phyloP scores from a whole-genome alignment of 1,140 invertebrate species.

The Drosophila parabipectinata region DNA sequence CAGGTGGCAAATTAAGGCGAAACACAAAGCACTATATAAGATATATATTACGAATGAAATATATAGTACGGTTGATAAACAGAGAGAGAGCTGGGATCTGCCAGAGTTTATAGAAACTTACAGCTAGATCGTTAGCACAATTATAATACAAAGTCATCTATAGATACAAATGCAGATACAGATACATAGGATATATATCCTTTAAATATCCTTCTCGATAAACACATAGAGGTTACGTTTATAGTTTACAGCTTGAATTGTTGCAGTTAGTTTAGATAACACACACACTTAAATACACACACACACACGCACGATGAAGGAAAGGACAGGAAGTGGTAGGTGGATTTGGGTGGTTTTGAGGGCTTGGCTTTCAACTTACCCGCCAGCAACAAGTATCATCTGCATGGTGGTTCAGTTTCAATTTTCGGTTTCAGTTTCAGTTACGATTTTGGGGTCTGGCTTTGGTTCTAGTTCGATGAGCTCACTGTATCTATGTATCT shows the following conservation, averaged over 20 bases:
- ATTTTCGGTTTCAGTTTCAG: constrained; percentile 17
- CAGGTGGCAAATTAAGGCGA: constrained; percentile 26
- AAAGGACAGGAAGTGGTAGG: background rate
- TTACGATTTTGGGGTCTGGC: constrained; percentile 5
- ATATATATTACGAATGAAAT: background rate
- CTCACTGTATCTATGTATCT: constrained; percentile 34
- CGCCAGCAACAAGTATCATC: constrained; percentile 84
- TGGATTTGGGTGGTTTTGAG: background rate
- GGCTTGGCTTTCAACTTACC: constrained; percentile 71
- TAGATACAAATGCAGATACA: background rate
- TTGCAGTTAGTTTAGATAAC: constrained; percentile 17
- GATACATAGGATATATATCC: background rate
- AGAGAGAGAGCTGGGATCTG: background rate
- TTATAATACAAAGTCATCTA: background rate
- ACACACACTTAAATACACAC: constrained; percentile 20
- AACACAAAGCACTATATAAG: constrained; percentile 29
- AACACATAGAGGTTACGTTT: constrained; percentile 8
- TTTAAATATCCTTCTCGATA: background rate
- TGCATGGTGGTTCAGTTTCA: constrained; percentile 65
- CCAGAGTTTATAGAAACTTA: background rate
- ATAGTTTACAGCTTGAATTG: background rate
- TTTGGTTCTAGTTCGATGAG: constrained; percentile 29
- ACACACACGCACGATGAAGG: constrained; percentile 22
- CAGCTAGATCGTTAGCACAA: constrained; percentile 18
- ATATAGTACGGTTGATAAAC: too few species aligned